Evolutionary conservation across 2,113 vertebrate genomes (phyloP).

Genomic region (Sciurus niger): DNA sequence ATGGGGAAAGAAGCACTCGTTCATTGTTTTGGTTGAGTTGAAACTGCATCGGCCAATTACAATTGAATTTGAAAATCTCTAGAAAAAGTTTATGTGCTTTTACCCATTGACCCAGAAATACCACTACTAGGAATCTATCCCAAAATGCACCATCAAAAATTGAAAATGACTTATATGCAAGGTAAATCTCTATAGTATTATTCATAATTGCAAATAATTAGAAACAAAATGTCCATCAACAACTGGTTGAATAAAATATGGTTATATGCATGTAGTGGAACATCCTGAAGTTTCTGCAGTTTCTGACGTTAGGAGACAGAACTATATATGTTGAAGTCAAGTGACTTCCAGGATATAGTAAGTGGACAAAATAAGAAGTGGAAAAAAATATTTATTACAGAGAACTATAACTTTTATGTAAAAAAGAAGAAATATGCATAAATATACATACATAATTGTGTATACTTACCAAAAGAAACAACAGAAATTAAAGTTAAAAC

Average conservation of each 20-base stretch:
- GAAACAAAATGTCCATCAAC: not conserved
- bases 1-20: not conserved
- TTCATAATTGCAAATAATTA: not conserved
- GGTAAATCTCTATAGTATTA: not conserved
- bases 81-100: not conserved
- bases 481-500: not conserved
- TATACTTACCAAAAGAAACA: not conserved
- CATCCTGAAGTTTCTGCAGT: not conserved
- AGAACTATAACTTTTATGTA: not conserved
- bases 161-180: not conserved
- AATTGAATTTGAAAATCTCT: not conserved
- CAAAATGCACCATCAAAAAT: not conserved
- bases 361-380: not conserved
- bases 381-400: not conserved
- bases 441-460: not conserved
- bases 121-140: not conserved
- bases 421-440: not conserved
- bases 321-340: too few species aligned
- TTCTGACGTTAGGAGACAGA: not conserved
- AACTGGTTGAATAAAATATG: not conserved
- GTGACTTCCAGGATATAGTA: not conserved
- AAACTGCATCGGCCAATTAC: not conserved
- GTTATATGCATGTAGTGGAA: too few species aligned
- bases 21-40: not conserved
- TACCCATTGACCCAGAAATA: not conserved